A percentile compares a stretch with the other conserved stretches of the same genome.
phyloP scores from a whole-genome alignment of 2,113 vertebrate species.

The Tupaia chinensis region DNA sequence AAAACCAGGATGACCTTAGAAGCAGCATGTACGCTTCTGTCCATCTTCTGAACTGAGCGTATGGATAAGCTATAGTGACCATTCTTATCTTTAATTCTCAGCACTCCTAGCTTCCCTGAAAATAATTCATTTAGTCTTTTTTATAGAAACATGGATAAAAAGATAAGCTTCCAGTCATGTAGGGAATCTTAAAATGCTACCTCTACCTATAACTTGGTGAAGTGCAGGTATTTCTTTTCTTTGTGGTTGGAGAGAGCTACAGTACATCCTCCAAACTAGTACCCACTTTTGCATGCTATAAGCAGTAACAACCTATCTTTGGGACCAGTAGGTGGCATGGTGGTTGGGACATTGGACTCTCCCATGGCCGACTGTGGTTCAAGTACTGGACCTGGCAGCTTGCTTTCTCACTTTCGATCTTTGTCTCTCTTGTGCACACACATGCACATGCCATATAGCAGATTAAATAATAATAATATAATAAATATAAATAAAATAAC shows the following conservation, averaged over 20 bases:
- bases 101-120: neutral
- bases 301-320: conserved; percentile 11
- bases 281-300: conserved; percentile 21
- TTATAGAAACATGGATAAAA: conserved; percentile 4
- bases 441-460: too few species aligned
- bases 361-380: too few species aligned
- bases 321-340: too few species aligned
- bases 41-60: neutral
- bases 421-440: too few species aligned
- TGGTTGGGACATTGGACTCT: too few species aligned
- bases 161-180: neutral
- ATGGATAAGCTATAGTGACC: neutral
- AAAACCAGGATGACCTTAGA: neutral
- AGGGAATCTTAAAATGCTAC: conserved; percentile 21
- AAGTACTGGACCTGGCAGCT: too few species aligned
- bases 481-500: too few species aligned
- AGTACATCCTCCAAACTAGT: neutral
- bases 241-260: neutral
- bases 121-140: conserved; percentile 18
- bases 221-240: neutral
- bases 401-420: too few species aligned
- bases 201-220: neutral
- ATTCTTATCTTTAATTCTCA: neutral
- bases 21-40: neutral
- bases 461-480: too few species aligned